Evolutionary conservation across 92 coral and sea anemone genomes (phyloP), one percentile per base, ranked within the genome.

Genomic region (Parazoanthus swiftii): DNA sequence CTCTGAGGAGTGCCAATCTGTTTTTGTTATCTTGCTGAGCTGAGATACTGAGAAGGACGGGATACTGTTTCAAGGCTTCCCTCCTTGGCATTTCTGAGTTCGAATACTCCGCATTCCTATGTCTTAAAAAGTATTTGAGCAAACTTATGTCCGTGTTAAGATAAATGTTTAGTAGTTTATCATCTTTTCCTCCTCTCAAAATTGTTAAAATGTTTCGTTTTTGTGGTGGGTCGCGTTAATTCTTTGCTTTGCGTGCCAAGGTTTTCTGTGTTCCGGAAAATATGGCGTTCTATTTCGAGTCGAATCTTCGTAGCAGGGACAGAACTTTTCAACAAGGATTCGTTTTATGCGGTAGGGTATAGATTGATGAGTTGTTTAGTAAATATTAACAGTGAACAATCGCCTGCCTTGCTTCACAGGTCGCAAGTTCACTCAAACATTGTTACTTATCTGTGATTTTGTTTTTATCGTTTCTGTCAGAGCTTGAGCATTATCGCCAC

Each of bases 1-100:
- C 42, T 25, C 36, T 16, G 48, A 70, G 87, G 54, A 44, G 29
- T 68, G 44, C 71, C 76, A 38, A 51, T 20, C 68, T 25, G 67
- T 71, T 84, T 71, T 70, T 83, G 39, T 83, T 84, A 84, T 84
- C 63, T 70, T 13, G 54, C 56, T 48, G 79, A 23, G 71, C 21
- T 23, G 8, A 33, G 77, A 74, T 54, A 54, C 59, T 56, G 13
- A 80, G 10, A 74, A 43, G 44, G 43, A 16, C 42, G 21, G 67
- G 87, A 84, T 84, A 70, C 59, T 71, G 67, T 84, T 71, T 84
- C 87, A 84, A 29, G 86, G 65, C 77, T 74, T 71, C 85, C 42
- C 79, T 82, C 38, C 16, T 82, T 71, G 58, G 58, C 65, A 37
- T 67, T 44, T 66, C 63, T 70, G 68, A 44, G 2, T 25, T 84